Conservation (phyloP, 1,140 invertebrate species). For the Aphidius gifuensis region DNA sequence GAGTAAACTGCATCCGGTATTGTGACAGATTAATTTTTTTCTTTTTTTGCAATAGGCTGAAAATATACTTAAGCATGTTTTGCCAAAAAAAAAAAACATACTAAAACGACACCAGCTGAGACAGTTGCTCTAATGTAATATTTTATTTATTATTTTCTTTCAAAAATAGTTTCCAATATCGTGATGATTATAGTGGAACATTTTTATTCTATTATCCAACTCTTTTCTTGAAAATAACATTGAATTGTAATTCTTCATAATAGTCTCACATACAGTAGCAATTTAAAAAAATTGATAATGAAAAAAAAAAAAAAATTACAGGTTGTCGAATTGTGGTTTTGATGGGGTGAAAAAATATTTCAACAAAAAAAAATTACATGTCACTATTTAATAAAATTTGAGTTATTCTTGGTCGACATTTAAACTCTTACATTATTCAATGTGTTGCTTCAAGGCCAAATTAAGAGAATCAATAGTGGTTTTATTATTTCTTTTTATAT, state of each 20-base stretch:
- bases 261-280: background rate
- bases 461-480: constrained; percentile 38
- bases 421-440: no score
- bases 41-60: no score
- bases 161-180: no score
- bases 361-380: constrained; percentile 42
- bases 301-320: constrained; percentile 36
- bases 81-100: no score
- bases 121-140: no score
- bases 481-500: constrained; percentile 2
- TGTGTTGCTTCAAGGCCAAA: constrained; percentile 25
- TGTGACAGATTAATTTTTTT: constrained; percentile 7
- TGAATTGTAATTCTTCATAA: no score
- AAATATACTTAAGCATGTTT: no score
- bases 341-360: constrained; percentile 17
- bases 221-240: no score
- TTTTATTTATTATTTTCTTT: no score
- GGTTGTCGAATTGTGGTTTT: constrained; percentile 31
- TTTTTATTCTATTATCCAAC: no score
- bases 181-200: no score
- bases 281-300: constrained; percentile 6
- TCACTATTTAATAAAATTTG: constrained; percentile 46
- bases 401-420: constrained; percentile 12
- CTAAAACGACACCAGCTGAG: no score
- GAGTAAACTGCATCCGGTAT: constrained; percentile 6